These are phyloP conservation scores for Frieseomelitta varia DNA, from an alignment of 1,140 invertebrate genomes.

Conservation along the genomic window DNA sequence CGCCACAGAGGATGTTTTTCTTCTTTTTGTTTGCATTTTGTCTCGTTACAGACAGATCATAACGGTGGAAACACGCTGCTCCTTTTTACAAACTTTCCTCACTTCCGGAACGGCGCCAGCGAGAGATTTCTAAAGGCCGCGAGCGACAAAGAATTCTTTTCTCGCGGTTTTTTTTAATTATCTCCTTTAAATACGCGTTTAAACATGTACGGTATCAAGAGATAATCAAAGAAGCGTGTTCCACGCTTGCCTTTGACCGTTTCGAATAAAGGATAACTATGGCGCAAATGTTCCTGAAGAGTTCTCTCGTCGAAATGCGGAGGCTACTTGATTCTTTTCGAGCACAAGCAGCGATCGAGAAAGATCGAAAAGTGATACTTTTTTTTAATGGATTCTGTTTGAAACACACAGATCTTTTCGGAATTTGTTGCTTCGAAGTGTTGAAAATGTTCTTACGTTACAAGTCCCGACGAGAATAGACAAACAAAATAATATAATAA, in stretches of 20 bases:
- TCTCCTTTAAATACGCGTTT: background rate
- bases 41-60: background rate
- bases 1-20: background rate
- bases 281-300: conserved; percentile 11
- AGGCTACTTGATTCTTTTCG: background rate
- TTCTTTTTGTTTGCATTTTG: background rate
- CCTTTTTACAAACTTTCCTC: background rate
- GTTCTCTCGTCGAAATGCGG: background rate
- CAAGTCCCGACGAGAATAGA: too few relatives aligned
- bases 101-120: background rate
- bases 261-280: conserved; percentile 7
- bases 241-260: background rate
- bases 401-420: too few relatives aligned
- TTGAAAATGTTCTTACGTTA: too few relatives aligned
- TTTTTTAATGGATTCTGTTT: too few relatives aligned
- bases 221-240: too few relatives aligned
- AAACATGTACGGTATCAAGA: background rate
- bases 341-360: too few relatives aligned
- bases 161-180: background rate
- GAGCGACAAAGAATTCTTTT: background rate
- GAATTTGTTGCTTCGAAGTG: too few relatives aligned
- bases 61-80: background rate
- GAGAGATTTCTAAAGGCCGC: background rate
- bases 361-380: too few relatives aligned
- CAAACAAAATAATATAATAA: too few relatives aligned